phyloP scores from a whole-genome alignment of 2,888 invertebrate species.

The Oscheius sp. region DNA sequence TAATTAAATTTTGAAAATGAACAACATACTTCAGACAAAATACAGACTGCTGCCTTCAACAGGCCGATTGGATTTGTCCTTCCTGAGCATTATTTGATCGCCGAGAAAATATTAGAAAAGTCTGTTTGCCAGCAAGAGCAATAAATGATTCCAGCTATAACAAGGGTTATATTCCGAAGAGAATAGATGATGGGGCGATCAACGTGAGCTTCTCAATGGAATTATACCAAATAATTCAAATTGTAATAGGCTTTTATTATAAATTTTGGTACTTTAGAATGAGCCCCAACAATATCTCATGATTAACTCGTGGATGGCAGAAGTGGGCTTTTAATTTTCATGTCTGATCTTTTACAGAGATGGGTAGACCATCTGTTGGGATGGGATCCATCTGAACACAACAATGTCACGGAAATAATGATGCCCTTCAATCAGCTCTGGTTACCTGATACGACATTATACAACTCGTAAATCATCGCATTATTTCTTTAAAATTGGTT shows the following conservation, averaged over 20 bases:
- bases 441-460: conserved; percentile 62
- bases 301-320: conserved; percentile 68
- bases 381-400: conserved; percentile 61
- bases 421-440: conserved; percentile 56
- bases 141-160: conserved; percentile 48
- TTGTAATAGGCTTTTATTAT: conserved; percentile 48
- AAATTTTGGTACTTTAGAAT: conserved; percentile 50
- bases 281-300: conserved; percentile 68
- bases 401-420: conserved; percentile 57
- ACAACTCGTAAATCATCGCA: conserved; percentile 48
- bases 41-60: too few relatives aligned
- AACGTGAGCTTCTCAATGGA: conserved; percentile 68
- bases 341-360: not conserved
- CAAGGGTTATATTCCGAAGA: conserved; percentile 37
- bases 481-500: not conserved
- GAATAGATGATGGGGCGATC: conserved; percentile 42
- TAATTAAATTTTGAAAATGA: too few relatives aligned
- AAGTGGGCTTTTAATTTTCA: conserved; percentile 40
- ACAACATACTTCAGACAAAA: too few relatives aligned
- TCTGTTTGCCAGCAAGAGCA: too few relatives aligned
- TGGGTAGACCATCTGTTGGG: conserved; percentile 62
- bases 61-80: too few relatives aligned
- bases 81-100: conserved; percentile 48
- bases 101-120: conserved; percentile 36
- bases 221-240: conserved; percentile 67